Base-by-base conservation (phyloP, 1,140 invertebrate species). In the Ectropis grisescens region DNA sequence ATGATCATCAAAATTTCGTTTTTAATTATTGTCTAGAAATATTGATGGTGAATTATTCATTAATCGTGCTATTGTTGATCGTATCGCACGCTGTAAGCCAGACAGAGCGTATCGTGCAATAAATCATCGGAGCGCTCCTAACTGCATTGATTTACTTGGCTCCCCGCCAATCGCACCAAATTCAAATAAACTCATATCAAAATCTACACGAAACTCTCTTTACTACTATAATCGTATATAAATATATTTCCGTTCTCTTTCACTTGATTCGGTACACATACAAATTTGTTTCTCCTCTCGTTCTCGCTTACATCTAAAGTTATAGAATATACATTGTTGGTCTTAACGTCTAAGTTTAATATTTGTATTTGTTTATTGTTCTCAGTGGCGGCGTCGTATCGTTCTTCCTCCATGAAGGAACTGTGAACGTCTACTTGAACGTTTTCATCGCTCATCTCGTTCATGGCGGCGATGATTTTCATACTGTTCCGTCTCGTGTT, bases 401-500 rank as follows among this genome's bases (percentile, higher is more conserved):
- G 10, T 6, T 26, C 34, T 35, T 36, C 22, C 25, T 39, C n/a
- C n/a, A n/a, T n/a, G n/a, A n/a, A n/a, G n/a, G n/a, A n/a, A n/a
- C n/a, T n/a, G n/a, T n/a, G n/a, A n/a, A n/a, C 53, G 11, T 55
- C 33, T 13, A 39, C 45, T 31, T 76, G 66, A 27, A 62, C 43
- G 45, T 74, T 67, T 39, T 64, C 39, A 41, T 78, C 53, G 6
- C 68, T 74, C 0, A 60, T 33, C 56, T 76, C 70, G 14, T 75
- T 78, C 47, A 70, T 62, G 19, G 64, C 82, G 44, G 65, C 59
- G 30, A 83, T 72, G 14, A 82, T 70, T 37, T 75, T 74, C 82
- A 83, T 83, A 35, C 82, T 83, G 33, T 83, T 83, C 9, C 82
- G 61, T 37, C 82, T 65, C 16, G 74, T 82, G 16, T 82, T 82